Evolutionary conservation across 2,888 invertebrate species (phyloP).

Genomic region (Zhuqinia jingwanae): DNA sequence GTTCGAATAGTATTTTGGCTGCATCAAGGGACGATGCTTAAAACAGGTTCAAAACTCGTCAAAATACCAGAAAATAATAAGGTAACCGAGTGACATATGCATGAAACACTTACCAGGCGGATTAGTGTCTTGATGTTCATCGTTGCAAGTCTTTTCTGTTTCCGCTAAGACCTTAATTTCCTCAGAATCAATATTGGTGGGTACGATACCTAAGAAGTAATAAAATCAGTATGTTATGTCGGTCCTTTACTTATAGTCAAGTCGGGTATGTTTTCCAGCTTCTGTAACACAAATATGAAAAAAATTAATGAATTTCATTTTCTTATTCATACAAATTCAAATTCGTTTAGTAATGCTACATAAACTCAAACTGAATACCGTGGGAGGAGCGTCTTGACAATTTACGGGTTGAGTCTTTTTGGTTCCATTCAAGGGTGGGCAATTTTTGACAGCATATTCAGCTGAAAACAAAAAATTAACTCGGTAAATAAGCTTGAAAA

Average conservation of each 20-base stretch:
- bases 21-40: slow-evolving; percentile 21
- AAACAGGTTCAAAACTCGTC: background rate
- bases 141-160: background rate
- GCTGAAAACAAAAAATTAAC: slow-evolving; percentile 13
- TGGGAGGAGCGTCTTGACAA: background rate
- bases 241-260: slow-evolving; percentile 18
- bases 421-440: background rate
- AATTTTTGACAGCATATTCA: slow-evolving; percentile 1
- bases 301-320: too few species aligned
- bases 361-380: background rate
- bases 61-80: background rate
- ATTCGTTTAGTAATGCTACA: too few species aligned
- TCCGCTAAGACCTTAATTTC: slow-evolving; percentile 20
- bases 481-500: background rate
- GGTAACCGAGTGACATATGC: background rate
- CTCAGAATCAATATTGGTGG: slow-evolving; percentile 22
- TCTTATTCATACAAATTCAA: too few species aligned
- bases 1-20: slow-evolving; percentile 42
- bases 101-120: slow-evolving; percentile 1
- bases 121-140: background rate
- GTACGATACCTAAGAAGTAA: slow-evolving; percentile 25
- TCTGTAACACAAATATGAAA: background rate
- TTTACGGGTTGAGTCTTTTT: background rate
- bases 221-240: too few species aligned
- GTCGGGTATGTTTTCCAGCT: background rate